Evolutionary conservation across 2,888 invertebrate genomes (phyloP).

Genomic region (Tachina fera): DNA sequence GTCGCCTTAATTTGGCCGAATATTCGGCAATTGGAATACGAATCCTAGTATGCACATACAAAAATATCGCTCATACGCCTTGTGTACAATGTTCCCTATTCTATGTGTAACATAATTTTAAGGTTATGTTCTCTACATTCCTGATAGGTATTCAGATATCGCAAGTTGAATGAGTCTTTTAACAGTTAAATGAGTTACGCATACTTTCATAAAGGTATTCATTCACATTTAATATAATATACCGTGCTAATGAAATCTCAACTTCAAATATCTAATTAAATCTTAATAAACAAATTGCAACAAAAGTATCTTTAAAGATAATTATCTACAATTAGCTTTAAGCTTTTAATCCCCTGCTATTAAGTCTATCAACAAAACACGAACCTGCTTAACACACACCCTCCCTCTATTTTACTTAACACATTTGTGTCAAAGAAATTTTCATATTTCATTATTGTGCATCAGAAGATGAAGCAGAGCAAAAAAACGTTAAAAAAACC

Average conservation of each 20-base stretch:
- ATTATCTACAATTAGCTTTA: conserved; percentile 16
- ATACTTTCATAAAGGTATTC: no score
- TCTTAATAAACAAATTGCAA: background rate
- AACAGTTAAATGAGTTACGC: no score
- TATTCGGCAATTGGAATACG: no score
- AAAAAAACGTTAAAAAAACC: conserved; percentile 2
- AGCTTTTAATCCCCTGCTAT: conserved; percentile 21
- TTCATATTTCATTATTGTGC: conserved; percentile 45
- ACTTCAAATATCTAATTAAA: background rate
- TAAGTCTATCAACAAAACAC: background rate
- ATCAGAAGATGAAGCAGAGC: conserved; percentile 1
- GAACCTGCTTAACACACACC: conserved; percentile 2
- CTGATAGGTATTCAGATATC: no score
- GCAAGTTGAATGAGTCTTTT: no score
- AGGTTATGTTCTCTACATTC: no score
- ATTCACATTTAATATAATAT: background rate
- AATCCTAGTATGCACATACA: no score
- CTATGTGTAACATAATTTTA: no score
- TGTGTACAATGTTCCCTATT: background rate
- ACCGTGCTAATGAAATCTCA: background rate
- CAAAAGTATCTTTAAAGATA: conserved; percentile 27
- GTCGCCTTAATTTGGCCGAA: no score
- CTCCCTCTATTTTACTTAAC: background rate
- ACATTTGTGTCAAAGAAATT: conserved; percentile 37
- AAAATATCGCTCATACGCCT: conserved; percentile 36